These are phyloP conservation scores for Scaptomyza tumidula DNA, from an alignment of 2,888 invertebrate genomes.

Conservation along the genomic window DNA sequence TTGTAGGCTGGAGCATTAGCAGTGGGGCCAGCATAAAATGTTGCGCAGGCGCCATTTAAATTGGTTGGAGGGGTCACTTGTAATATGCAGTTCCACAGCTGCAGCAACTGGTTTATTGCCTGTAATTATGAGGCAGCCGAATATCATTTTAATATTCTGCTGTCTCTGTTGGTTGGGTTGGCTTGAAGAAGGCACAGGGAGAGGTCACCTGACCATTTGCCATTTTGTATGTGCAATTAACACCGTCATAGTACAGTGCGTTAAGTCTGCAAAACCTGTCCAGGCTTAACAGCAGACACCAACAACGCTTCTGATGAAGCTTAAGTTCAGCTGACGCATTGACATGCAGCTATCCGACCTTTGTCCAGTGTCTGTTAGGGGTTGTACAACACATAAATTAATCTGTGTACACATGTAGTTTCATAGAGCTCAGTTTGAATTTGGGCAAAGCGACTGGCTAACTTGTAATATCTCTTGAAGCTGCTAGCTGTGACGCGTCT, in stretches of 20 bases:
- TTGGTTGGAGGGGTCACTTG: slow-evolving; percentile 11
- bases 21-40: no score
- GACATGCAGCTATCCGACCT: slow-evolving; percentile 53
- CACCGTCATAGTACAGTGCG: slow-evolving; percentile 32
- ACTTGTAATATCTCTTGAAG: slow-evolving; percentile 17
- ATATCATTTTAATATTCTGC: slow-evolving; percentile 59
- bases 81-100: slow-evolving; percentile 31
- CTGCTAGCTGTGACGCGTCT: slow-evolving; percentile 30
- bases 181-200: no score
- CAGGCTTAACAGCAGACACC: slow-evolving; percentile 3
- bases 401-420: background rate
- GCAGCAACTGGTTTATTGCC: slow-evolving; percentile 27
- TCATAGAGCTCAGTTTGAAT: slow-evolving; percentile 12
- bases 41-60: slow-evolving; percentile 28
- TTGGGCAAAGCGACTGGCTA: slow-evolving; percentile 13
- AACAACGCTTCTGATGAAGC: slow-evolving; percentile 10
- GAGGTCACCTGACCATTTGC: background rate
- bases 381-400: background rate
- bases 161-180: background rate
- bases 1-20: no score
- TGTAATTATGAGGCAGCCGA: slow-evolving; percentile 60
- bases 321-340: slow-evolving; percentile 37
- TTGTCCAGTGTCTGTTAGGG: slow-evolving; percentile 52
- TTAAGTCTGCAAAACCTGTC: slow-evolving; percentile 35
- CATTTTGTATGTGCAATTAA: background rate